Evolutionary conservation across 37 sponge, comb jelly and placozoan species (phyloP).

Genomic region (Agelas oroides): DNA sequence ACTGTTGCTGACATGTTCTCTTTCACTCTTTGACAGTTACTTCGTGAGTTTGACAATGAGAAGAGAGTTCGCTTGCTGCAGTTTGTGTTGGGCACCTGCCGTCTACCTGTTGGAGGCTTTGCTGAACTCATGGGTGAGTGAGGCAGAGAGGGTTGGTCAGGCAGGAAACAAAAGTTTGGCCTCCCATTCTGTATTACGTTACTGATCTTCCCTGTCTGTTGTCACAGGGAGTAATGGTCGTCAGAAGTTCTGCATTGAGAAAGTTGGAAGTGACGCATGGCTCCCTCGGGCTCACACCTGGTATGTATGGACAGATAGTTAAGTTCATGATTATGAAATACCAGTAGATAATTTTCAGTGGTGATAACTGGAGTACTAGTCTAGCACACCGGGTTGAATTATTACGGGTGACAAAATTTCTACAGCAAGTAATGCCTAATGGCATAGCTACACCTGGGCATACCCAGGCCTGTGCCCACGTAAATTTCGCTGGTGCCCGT

Average conservation of each 20-base stretch:
- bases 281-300: constrained; percentile 83
- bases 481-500: too few relatives aligned
- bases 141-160: too few relatives aligned
- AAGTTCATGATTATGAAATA: too few relatives aligned
- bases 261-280: constrained; percentile 79
- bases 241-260: constrained; percentile 85
- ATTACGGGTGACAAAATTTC: too few relatives aligned
- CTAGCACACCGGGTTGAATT: too few relatives aligned
- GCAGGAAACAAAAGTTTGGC: too few relatives aligned
- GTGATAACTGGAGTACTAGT: too few relatives aligned
- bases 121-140: constrained; percentile 54
- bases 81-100: constrained; percentile 84
- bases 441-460: too few relatives aligned
- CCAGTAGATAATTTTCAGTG: too few relatives aligned
- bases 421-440: too few relatives aligned
- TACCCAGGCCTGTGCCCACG: too few relatives aligned
- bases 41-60: constrained; percentile 76
- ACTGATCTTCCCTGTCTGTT: neutral
- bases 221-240: constrained; percentile 71
- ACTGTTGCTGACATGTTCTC: too few relatives aligned
- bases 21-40: neutral
- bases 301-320: neutral
- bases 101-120: constrained; percentile 83
- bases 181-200: neutral
- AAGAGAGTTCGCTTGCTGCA: constrained; percentile 71